Conservation (phyloP, 1,140 invertebrate species). For the Cydia strobilella region DNA sequence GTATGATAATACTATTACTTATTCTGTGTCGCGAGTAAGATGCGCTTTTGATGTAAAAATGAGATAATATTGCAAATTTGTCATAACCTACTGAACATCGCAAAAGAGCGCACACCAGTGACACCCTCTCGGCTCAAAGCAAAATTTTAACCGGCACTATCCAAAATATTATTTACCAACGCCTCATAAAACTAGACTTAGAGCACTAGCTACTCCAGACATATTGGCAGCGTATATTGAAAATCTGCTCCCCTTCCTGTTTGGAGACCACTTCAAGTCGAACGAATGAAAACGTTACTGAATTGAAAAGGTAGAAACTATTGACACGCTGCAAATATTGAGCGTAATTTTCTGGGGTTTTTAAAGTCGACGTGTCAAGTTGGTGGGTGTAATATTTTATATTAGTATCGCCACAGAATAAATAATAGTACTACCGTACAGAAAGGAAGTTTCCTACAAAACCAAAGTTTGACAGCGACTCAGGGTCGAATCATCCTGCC, state of each 20-base stretch:
- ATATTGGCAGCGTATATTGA: constrained; percentile 28
- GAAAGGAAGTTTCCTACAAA: too few species aligned
- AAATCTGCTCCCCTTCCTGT: constrained; percentile 24
- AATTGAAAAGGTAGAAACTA: constrained; percentile 32
- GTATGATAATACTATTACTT: too few species aligned
- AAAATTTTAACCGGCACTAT: constrained; percentile 16
- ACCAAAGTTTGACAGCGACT: too few species aligned
- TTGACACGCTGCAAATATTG: constrained; percentile 15
- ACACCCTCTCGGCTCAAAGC: not conserved
- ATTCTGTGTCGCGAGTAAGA: too few species aligned
- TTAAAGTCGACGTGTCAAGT: too few species aligned
- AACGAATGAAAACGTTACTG: constrained; percentile 22
- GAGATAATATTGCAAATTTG: not conserved
- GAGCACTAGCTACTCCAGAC: constrained; percentile 21
- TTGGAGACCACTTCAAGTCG: constrained; percentile 17
- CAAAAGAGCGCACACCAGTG: not conserved
- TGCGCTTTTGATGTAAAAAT: not conserved
- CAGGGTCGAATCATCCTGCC: too few species aligned
- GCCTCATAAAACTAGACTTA: constrained; percentile 29
- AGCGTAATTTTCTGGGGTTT: not conserved
- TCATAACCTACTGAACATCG: not conserved
- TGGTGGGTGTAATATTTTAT: too few species aligned
- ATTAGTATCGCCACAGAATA: too few species aligned
- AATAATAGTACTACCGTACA: too few species aligned
- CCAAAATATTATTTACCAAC: constrained; percentile 21